Evolutionary conservation across 1,140 invertebrate genomes (phyloP).

Genomic region (Listronotus oregonensis): DNA sequence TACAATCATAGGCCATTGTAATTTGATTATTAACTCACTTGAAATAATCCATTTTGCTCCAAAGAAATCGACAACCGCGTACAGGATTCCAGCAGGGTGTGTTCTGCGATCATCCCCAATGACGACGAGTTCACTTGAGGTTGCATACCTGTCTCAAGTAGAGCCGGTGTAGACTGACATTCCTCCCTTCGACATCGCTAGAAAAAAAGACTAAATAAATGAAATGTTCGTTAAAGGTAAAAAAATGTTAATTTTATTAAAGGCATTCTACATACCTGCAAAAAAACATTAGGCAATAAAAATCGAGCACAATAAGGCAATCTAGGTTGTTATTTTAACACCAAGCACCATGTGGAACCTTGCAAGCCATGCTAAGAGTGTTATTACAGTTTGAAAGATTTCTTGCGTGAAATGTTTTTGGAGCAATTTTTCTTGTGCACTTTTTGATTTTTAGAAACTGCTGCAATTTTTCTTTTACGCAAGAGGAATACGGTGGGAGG

Average conservation of each 20-base stretch:
- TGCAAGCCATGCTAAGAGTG: not conserved
- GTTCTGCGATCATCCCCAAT: slow-evolving; percentile 81
- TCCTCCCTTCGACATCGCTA: slow-evolving; percentile 71
- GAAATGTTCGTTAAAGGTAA: not conserved
- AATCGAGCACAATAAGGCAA: not conserved
- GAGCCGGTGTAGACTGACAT: slow-evolving; percentile 77
- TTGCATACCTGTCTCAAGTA: slow-evolving; percentile 51
- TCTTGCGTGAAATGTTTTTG: no score
- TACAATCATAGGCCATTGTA: no score
- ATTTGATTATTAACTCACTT: slow-evolving; percentile 65
- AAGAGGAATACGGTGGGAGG: no score
- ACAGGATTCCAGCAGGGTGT: slow-evolving; percentile 82
- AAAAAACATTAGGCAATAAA: slow-evolving; percentile 24
- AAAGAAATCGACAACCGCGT: slow-evolving; percentile 83
- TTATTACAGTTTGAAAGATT: no score
- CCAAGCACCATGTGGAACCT: not conserved
- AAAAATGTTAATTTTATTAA: not conserved
- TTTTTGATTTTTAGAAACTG: no score
- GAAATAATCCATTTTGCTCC: slow-evolving; percentile 82
- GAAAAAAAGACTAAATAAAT: slow-evolving; percentile 31
- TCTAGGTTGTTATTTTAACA: not conserved
- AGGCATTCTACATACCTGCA: slow-evolving; percentile 22
- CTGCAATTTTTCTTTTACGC: no score
- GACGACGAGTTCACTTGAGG: slow-evolving; percentile 60
- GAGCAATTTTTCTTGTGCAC: no score